Evolutionary conservation across 2,888 invertebrate species (phyloP).

Genomic region (Elmis aenea): DNA sequence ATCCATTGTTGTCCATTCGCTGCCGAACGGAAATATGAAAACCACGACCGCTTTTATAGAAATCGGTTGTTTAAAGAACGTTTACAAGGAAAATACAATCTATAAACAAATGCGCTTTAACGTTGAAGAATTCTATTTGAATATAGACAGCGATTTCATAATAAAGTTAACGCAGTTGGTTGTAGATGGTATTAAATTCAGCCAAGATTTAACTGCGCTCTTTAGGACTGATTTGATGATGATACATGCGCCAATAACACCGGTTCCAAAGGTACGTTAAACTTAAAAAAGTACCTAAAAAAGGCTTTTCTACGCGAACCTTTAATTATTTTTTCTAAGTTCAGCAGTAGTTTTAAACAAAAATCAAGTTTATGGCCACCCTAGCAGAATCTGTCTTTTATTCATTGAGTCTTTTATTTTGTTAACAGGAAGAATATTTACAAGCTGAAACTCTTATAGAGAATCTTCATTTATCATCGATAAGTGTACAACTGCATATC

Average conservation of each 20-base stretch:
- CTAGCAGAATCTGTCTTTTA: no score
- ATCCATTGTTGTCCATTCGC: constrained; percentile 44
- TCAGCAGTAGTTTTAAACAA: no score
- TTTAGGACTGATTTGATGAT: constrained; percentile 46
- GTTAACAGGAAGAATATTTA: not conserved
- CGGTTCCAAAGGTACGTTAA: constrained; percentile 38
- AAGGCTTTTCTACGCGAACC: no score
- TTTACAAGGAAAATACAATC: constrained; percentile 51
- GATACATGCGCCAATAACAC: constrained; percentile 56
- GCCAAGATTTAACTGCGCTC: constrained; percentile 55
- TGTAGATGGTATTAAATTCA: constrained; percentile 51
- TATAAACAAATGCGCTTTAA: constrained; percentile 60
- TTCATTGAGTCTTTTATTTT: no score
- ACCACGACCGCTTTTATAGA: constrained; percentile 60
- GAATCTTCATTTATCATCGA: constrained; percentile 33
- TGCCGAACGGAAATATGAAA: constrained; percentile 47
- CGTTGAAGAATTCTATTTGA: constrained; percentile 63
- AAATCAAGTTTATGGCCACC: no score
- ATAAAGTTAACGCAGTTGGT: constrained; percentile 59
- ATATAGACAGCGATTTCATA: constrained; percentile 65
- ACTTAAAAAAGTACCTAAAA: no score
- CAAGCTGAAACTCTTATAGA: constrained; percentile 21
- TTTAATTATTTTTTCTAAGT: no score
- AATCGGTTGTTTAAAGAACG: constrained; percentile 52
- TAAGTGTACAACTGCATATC: constrained; percentile 39